Conservation (phyloP, 1,140 invertebrate species). For the Pseudomyrmex dendroicus region DNA sequence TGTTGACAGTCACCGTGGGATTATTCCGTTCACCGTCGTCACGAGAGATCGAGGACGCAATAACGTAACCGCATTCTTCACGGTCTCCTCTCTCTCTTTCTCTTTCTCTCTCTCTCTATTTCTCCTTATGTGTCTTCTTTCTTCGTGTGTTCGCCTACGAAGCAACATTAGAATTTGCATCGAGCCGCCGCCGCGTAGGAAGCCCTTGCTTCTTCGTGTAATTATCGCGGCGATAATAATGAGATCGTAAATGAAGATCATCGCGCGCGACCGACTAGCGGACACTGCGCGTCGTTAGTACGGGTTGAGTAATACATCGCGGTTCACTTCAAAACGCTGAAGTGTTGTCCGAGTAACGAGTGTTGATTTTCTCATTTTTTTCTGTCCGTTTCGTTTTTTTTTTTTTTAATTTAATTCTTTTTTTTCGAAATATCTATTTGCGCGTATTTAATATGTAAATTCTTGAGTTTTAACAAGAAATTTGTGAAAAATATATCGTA, state of each 20-base stretch:
- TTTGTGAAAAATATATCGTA: too few relatives aligned
- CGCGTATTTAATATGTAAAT: too few relatives aligned
- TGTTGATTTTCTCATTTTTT: too few relatives aligned
- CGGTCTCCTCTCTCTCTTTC: not conserved
- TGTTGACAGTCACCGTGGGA: slow-evolving; percentile 82
- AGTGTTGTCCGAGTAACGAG: not conserved
- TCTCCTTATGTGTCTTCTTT: not conserved
- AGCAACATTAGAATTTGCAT: slow-evolving; percentile 54
- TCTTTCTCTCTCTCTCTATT: slow-evolving; percentile 1
- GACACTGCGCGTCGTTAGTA: slow-evolving; percentile 10
- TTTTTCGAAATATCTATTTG: not conserved
- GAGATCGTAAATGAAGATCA: slow-evolving; percentile 54
- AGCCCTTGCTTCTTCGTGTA: slow-evolving; percentile 44
- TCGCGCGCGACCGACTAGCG: slow-evolving; percentile 26
- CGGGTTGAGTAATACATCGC: slow-evolving; percentile 2
- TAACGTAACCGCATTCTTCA: slow-evolving; percentile 60
- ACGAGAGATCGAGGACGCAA: slow-evolving; percentile 73
- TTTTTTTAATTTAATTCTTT: too few relatives aligned
- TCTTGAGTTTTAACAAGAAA: too few relatives aligned
- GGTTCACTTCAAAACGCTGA: not conserved
- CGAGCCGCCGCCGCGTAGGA: slow-evolving; percentile 48
- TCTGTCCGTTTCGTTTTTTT: too few relatives aligned
- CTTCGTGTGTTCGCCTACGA: slow-evolving; percentile 24
- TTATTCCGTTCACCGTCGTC: slow-evolving; percentile 73
- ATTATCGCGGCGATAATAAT: slow-evolving; percentile 54